phyloP scores from a whole-genome alignment of 2,888 invertebrate genomes.

The Ptilodon capucinus region DNA sequence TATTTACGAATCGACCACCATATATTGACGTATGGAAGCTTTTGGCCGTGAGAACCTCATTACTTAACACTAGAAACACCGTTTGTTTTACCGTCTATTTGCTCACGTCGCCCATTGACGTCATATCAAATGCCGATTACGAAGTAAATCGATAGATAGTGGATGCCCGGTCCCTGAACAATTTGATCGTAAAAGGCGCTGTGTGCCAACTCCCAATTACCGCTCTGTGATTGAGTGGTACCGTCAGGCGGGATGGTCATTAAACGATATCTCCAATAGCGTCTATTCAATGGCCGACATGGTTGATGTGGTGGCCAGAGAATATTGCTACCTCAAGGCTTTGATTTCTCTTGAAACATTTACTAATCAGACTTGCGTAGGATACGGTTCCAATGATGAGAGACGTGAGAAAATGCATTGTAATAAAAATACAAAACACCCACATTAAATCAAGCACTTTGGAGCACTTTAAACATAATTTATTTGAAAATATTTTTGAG shows the following conservation, averaged over 20 bases:
- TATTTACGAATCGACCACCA: too few species aligned
- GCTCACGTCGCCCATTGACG: conserved; percentile 12
- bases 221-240: conserved; percentile 52
- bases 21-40: too few species aligned
- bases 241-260: conserved; percentile 51
- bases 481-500: too few species aligned
- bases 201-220: conserved; percentile 64
- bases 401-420: too few species aligned
- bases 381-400: background rate
- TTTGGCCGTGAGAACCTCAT: background rate
- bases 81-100: background rate
- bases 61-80: background rate
- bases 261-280: conserved; percentile 41
- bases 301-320: background rate
- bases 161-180: conserved; percentile 31
- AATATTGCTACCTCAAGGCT: background rate
- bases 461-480: too few species aligned
- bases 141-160: conserved; percentile 41
- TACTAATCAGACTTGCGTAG: background rate
- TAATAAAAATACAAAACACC: too few species aligned
- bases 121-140: conserved; percentile 41
- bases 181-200: conserved; percentile 62
- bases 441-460: too few species aligned
- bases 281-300: background rate
- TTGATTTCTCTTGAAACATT: background rate